Evolutionary conservation across 2,113 vertebrate genomes (phyloP), one percentile per base, ranked within the genome.

Genomic region (pig (Sus scrofa)): DNA sequence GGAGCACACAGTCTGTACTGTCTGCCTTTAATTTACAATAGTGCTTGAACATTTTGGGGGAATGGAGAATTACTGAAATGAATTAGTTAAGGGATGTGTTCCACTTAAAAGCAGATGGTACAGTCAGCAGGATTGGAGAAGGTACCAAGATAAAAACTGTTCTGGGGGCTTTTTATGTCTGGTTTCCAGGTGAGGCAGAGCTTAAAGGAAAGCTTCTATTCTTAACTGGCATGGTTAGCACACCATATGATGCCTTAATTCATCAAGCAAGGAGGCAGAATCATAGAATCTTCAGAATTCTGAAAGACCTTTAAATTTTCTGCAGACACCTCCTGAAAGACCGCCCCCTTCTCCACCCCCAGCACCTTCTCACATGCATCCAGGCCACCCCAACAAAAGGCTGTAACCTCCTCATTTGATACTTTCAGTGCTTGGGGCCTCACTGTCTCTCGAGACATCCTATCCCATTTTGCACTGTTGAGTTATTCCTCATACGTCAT

Each of bases 91-190:
- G 16, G 34, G 52, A 44, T 52, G 6, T 63, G 65, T 79, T 39
- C 74, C 7, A 52, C 60, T 79, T 94, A 85, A 81, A 92, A 92
- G 20, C 73, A 95, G 58, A 88, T 15, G n/a, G 37, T 85, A 44
- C 2, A 30, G 27, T 52, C 39, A 50, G 16, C 73, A 94, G 54
- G 30, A 32, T 65, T 44, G 30, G 37, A 83, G 22, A 63, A 82
- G 34, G 14, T 89, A 20, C 24, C 26, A 50, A 75, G 75, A 71
- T 19, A 50, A 89, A 86, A 92, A 39, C 56, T 56, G 63, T 50
- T 63, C 56, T 73, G n/a, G 37, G 60, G 2, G n/a, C 22, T 73
- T 86, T 78, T 71, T 65, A 74, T 65, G 81, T 73, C 74, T 73
- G 82, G 44, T 50, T 71, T 81, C 27, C n/a, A 81, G 71, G 27